phyloP scores from a whole-genome alignment of 2,113 vertebrate species.

The Austrofundulus limnaeus region DNA sequence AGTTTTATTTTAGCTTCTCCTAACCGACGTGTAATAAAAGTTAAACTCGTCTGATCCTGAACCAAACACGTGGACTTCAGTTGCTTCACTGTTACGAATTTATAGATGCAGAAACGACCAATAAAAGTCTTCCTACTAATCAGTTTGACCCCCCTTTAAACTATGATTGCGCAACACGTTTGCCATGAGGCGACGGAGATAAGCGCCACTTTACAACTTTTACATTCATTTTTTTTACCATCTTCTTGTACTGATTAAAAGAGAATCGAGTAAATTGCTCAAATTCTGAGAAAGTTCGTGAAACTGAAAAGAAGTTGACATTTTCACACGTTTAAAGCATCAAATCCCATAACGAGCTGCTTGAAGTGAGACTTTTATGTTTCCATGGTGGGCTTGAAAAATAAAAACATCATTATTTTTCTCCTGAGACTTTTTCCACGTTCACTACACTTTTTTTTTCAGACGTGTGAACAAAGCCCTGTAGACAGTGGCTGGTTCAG shows the following conservation, averaged over 20 bases:
- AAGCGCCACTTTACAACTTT: neutral
- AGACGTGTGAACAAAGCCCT: conserved; percentile 46
- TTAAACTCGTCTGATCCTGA: too few relatives aligned
- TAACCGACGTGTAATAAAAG: too few relatives aligned
- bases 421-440: conserved; percentile 25
- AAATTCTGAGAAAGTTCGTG: neutral
- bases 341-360: too few relatives aligned
- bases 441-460: conserved; percentile 30
- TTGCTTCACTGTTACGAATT: too few relatives aligned
- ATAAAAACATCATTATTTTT: conserved; percentile 26
- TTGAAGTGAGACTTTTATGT: too few relatives aligned
- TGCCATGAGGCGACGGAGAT: neutral
- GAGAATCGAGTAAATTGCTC: too few relatives aligned
- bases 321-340: too few relatives aligned
- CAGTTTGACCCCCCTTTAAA: neutral
- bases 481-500: conserved; percentile 6
- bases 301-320: too few relatives aligned
- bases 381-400: neutral
- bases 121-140: neutral
- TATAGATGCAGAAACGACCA: too few relatives aligned
- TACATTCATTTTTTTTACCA: neutral
- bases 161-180: neutral
- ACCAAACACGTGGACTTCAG: too few relatives aligned
- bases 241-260: too few relatives aligned
- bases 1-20: too few relatives aligned